A percentile compares a stretch with the other conserved stretches of the same genome.
phyloP scores from a whole-genome alignment of 2,888 invertebrate species.

The Drosophila anomalata region DNA sequence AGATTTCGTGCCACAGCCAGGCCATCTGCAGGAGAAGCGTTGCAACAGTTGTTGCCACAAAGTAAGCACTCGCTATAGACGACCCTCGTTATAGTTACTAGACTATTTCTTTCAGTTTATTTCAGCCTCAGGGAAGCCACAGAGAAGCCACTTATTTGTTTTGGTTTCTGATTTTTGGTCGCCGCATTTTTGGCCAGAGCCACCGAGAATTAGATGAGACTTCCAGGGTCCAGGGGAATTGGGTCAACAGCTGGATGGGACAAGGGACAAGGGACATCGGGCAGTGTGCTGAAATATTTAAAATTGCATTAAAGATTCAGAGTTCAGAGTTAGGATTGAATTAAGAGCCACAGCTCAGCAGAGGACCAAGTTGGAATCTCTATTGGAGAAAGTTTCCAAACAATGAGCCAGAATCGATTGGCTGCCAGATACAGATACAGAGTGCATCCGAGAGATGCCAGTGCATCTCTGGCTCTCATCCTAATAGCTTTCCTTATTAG shows the following conservation, averaged over 20 bases:
- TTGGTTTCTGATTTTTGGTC: constrained; percentile 42
- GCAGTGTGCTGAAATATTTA: constrained; percentile 24
- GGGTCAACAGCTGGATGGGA: constrained; percentile 47
- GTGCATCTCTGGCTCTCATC: no score
- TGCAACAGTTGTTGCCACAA: constrained; percentile 65
- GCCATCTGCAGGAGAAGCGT: constrained; percentile 59
- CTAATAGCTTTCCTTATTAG: constrained; percentile 28
- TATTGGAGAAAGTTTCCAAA: constrained; percentile 37
- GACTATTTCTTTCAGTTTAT: neutral
- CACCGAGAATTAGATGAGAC: constrained; percentile 30
- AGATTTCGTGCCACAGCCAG: constrained; percentile 42
- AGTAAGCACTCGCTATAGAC: constrained; percentile 20
- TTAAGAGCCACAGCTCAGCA: neutral
- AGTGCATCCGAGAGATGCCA: no score
- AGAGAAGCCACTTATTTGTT: constrained; percentile 54
- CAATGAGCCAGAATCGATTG: neutral
- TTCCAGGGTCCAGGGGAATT: constrained; percentile 51
- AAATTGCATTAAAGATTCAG: constrained; percentile 29
- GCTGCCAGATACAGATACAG: no score
- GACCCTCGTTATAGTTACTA: neutral
- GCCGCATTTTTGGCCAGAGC: constrained; percentile 7
- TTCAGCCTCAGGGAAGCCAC: constrained; percentile 18
- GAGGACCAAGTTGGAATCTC: constrained; percentile 39
- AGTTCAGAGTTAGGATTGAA: neutral
- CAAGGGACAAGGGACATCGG: neutral